Evolutionary conservation across 2,888 invertebrate genomes (phyloP), one percentile per base, ranked within the genome.

Genomic region (Anaspis maculata): DNA sequence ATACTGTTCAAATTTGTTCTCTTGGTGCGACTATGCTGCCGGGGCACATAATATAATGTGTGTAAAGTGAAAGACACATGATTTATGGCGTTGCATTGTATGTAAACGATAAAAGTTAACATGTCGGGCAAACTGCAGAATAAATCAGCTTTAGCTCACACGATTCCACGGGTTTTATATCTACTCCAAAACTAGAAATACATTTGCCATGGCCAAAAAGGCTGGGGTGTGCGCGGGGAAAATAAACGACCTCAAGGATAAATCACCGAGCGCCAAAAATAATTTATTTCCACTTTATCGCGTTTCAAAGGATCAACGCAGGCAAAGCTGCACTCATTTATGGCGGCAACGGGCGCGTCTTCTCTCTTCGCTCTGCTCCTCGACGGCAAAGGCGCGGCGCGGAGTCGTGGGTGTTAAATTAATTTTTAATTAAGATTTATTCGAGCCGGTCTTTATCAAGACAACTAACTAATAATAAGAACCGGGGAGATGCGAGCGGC

Each of bases 401-500:
- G 34, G 21, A 34, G 32, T 34, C 32, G 34, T 15, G 31, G 41
- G 49, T 46, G 48, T 51, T 51, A 51, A 52, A 54, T 54, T 50
- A 54, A 54, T 53, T 52, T 54, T 54, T 54, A 54, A 53, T 54
- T 49, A 54, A 53, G 52, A 54, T 54, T 53, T 54, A 54, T 53
- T 49, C 50, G 26, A 38, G 41, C 39, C 34, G 37, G 49, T 44
- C 45, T 47, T 50, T 48, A 51, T 49, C 49, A 49, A 45, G 49
- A 49, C 51, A 46, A 45, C 41, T 35, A 40, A 45, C 44, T 49
- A 44, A 47, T 49, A 47, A 46, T 42, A 46, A 45, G 14, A 28
- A 24, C 15, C 24, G 16, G 13, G 16, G 24, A 27, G 15, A 19
- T 16, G 12, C 10, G 15, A 27, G n/a, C 15, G 13, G 13, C 14